phyloP scores from a whole-genome alignment of 2,113 vertebrate species.

The Thermophis baileyi region DNA sequence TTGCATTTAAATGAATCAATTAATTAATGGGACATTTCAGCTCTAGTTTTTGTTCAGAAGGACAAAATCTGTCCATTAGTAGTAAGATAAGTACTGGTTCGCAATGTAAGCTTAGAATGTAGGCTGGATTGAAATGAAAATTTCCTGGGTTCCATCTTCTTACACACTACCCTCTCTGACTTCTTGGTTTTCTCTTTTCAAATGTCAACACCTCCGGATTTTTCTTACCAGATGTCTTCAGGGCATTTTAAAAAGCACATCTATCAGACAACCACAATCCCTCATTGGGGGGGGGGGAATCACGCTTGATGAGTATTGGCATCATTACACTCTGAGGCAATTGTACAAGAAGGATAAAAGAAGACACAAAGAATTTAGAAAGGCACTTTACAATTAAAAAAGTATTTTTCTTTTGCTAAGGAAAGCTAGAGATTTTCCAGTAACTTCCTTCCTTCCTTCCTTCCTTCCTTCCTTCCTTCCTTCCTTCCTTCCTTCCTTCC shows the following conservation, averaged over 20 bases:
- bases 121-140: not conserved
- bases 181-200: slow-evolving; percentile 15
- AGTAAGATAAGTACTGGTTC: not conserved
- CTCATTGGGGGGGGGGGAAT: not conserved
- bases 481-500: not conserved
- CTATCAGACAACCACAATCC: slow-evolving; percentile 28
- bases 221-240: slow-evolving; percentile 38
- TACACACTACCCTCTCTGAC: not conserved
- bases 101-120: not conserved
- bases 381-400: not conserved
- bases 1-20: not conserved
- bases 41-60: not conserved
- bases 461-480: not conserved
- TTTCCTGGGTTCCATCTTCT: not conserved
- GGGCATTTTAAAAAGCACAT: slow-evolving; percentile 21
- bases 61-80: not conserved
- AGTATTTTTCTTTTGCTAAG: not conserved
- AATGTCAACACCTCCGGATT: slow-evolving; percentile 36
- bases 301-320: slow-evolving; percentile 23
- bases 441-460: not conserved
- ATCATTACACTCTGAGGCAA: not conserved
- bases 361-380: not conserved
- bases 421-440: not conserved
- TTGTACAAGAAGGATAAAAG: not conserved
- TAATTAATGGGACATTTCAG: not conserved